A percentile compares a stretch with the other conserved stretches of the same genome.
Conservation (phyloP, 2,888 invertebrate genomes). For the Pseudococcus viburni region DNA sequence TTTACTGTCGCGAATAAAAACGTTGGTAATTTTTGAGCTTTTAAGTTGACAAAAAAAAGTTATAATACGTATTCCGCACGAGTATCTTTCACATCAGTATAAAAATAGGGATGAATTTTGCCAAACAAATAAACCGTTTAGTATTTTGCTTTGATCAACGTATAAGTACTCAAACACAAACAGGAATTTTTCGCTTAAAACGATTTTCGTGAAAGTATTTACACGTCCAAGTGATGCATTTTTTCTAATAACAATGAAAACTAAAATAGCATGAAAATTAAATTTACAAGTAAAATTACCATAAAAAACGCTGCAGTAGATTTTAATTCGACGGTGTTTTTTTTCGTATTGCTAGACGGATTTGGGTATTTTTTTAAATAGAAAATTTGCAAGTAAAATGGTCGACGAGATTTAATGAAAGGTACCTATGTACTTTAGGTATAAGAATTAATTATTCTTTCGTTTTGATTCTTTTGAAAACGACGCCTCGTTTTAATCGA, state of each 20-base stretch:
- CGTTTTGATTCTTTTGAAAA: conserved; percentile 11
- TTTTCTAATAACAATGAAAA: conserved; percentile 1
- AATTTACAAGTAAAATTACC: not conserved
- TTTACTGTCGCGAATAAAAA: not conserved
- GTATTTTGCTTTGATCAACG: not conserved
- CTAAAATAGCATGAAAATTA: not conserved
- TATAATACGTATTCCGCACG: not conserved
- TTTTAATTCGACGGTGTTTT: not conserved
- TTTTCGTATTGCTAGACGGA: not conserved
- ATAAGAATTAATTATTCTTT: conserved; percentile 10
- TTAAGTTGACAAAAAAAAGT: conserved; percentile 11
- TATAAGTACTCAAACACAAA: not conserved
- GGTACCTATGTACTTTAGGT: not conserved
- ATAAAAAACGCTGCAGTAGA: not conserved
- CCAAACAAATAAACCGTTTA: not conserved
- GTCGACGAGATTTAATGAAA: conserved; percentile 1
- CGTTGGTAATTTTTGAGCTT: conserved; percentile 4
- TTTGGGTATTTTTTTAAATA: not conserved
- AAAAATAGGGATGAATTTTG: not conserved
- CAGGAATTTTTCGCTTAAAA: not conserved
- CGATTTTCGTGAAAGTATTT: no score
- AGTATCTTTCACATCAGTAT: not conserved
- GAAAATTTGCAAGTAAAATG: conserved; percentile 13
- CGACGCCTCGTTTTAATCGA: not conserved
- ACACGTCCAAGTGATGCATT: not conserved